Percentiles rank a stretch among this genome's conserved stretches.
phyloP scores from a whole-genome alignment of 64 coral and sea anemone species.

The Actinia tenebrosa region DNA sequence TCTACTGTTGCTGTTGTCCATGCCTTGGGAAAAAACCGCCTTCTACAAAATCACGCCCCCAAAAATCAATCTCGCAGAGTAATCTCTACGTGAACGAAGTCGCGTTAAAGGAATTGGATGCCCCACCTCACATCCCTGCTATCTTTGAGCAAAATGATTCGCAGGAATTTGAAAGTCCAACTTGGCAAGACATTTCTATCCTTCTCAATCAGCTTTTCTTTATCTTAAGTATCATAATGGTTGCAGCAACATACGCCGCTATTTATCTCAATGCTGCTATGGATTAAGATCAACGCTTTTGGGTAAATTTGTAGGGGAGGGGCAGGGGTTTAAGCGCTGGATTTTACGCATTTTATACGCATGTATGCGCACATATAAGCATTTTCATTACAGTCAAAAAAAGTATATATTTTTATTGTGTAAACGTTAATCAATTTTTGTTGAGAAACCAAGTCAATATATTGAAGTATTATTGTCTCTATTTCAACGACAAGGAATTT shows the following conservation, averaged over 20 bases:
- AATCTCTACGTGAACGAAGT: slow-evolving; percentile 19
- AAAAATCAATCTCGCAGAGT: background rate
- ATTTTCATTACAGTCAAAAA: no score
- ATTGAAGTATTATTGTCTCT: no score
- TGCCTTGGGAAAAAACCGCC: slow-evolving; percentile 19
- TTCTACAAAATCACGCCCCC: background rate
- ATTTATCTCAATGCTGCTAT: slow-evolving; percentile 4
- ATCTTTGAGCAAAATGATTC: slow-evolving; percentile 10
- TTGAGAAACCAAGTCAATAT: no score
- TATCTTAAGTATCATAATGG: background rate
- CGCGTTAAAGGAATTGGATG: background rate
- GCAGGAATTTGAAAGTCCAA: background rate
- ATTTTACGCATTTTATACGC: no score
- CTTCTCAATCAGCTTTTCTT: slow-evolving; percentile 34
- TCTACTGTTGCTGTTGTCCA: slow-evolving; percentile 19
- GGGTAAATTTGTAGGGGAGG: no score
- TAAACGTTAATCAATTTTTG: no score
- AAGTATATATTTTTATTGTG: no score
- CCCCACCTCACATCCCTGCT: background rate
- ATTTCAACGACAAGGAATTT: no score
- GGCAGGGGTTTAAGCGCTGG: no score
- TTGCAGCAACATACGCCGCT: background rate
- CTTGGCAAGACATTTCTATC: slow-evolving; percentile 37
- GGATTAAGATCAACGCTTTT: background rate
- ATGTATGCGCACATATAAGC: no score